Evolutionary conservation across 1,140 invertebrate genomes (phyloP), one percentile per base, ranked within the genome.

Genomic region (Calephelis nemesis): DNA sequence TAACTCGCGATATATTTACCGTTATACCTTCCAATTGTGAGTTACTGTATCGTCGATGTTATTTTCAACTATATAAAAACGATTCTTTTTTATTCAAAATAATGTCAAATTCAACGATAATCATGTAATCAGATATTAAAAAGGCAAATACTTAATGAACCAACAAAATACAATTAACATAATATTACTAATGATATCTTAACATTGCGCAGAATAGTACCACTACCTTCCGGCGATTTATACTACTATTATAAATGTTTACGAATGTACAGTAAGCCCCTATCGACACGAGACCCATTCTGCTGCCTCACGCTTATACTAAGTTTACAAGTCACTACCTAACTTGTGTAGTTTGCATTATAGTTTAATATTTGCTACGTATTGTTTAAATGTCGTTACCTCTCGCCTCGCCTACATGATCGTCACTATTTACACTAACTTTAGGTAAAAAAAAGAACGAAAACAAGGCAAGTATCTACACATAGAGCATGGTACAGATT

Each of bases 61-160:
- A 30, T 52, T 52, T 15, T 13, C 6, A 52, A 15, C n/a, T 13
- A 13, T 4, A 7, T 50, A 13, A 13, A 13, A 50, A 50, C 49
- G 7, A 7, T 6, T 13, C 13, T 50, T 15, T 7, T 13, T 15
- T 15, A 15, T 50, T 50, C n/a, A 50, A 50, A 19, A 54, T 54
- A 54, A 54, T 8, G 15, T 19, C 50, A 54, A 54, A 54, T 15
- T 19, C 50, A 19, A 54, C 15, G 10, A 19, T 11, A 54, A 54
- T 45, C 15, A 19, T 54, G 9, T 54, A 10, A 45, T 45, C 42
- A 45, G 8, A 45, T 45, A 45, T 45, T 3, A 7, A 45, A 45
- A 45, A 7, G 54, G 30, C 54, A 58, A 12, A 58, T 30, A 58
- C 39, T 30, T 58, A 58, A 58, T 58, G 54, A 58, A 58, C 54